Base-by-base conservation (phyloP, 37 sponge, comb jelly and placozoan species). In the Halichondria panicea region DNA sequence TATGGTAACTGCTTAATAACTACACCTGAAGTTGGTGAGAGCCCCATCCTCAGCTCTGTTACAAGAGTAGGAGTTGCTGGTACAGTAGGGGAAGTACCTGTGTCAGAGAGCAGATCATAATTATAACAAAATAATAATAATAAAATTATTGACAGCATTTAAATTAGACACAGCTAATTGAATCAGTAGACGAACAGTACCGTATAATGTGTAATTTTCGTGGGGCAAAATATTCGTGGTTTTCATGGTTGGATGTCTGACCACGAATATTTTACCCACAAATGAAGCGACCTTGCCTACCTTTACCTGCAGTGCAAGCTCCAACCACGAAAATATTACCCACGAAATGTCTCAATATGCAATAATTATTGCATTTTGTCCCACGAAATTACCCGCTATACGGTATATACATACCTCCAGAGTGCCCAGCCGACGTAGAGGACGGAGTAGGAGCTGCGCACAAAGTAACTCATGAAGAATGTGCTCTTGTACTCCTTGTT, bases 51-150 rank as follows among this genome's bases (percentile, higher is more conserved):
- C 78, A 0, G 43, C 74, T 81, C 41, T 82, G 56, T 82, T 85
- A 55, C 80, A 91, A 13, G 83, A 76, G 28, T 19, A 74, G 55
- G n/a, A n/a, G n/a, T n/a, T n/a, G n/a, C n/a, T n/a, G n/a, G n/a
- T n/a, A n/a, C n/a, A n/a, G n/a, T n/a, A 75, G 55, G 87, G 92
- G 36, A 91, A 82, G 0, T 68, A 34, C 41, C 86, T 85, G 36
- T 40, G 45, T 2, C 4, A 73, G 0, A 67, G 0, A 38, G 34
- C 44, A 1, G 34, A 31, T 31, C 2, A 36, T 19, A 6, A 1
- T 18, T 18, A n/a, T 66, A 19, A 1, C 7, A 1, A 35, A 9
- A 66, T 21, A 66, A 41, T 37, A 5, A 35, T 31, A n/a, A 63
- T 34, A 30, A 33, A 63, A 1, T 11, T 22, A 55, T 5, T 28